These are phyloP conservation scores for Centruroides sculpturatus DNA, from an alignment of 1,140 invertebrate species.

Conservation along the genomic window DNA sequence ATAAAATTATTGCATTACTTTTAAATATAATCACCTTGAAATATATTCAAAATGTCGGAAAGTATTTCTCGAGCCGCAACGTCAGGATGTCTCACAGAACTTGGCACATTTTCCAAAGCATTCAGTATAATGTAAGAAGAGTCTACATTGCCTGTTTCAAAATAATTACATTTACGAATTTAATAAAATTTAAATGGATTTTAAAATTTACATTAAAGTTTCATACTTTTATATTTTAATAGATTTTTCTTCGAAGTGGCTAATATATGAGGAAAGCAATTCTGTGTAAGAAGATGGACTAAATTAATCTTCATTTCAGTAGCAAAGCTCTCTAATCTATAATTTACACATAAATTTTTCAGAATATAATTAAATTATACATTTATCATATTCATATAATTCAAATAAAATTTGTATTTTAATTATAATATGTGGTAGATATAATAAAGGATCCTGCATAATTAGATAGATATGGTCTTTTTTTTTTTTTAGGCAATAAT, in stretches of 20 bases:
- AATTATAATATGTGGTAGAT: too few species aligned
- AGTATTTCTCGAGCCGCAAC: constrained; percentile 3
- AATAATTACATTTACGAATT: too few species aligned
- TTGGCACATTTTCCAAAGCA: background rate
- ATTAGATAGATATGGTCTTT: too few species aligned
- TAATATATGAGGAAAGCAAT: constrained; percentile 10
- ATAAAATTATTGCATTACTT: background rate
- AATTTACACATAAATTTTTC: background rate
- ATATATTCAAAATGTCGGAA: constrained; percentile 4
- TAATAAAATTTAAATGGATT: too few species aligned
- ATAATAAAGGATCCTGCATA: too few species aligned
- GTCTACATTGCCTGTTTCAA: background rate
- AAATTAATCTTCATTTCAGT: constrained; percentile 12
- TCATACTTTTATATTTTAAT: background rate
- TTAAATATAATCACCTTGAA: constrained; percentile 3
- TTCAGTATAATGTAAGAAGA: constrained; percentile 3
- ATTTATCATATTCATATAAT: too few species aligned
- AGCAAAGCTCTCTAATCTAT: constrained; percentile 11
- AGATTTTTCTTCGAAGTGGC: background rate
- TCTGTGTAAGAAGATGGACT: constrained; percentile 10
- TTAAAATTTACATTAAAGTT: background rate
- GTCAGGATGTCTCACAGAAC: constrained; percentile 2
- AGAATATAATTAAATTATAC: background rate
- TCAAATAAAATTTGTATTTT: too few species aligned
- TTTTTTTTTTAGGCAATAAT: too few species aligned